A percentile compares a stretch with the other conserved stretches of the same genome.
Conservation (phyloP, 2,113 vertebrate species). For the Herpailurus yagouaroundi region DNA sequence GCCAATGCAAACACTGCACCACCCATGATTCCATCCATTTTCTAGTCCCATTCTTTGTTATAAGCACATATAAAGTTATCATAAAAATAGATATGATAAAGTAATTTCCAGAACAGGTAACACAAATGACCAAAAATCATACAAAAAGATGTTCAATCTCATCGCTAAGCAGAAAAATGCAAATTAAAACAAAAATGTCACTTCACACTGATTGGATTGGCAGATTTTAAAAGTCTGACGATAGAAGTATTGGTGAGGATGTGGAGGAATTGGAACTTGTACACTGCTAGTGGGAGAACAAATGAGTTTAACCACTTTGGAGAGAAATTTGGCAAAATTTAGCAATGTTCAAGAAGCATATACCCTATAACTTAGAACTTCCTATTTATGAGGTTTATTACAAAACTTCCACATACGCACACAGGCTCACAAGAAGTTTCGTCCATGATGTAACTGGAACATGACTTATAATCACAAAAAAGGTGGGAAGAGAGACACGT, state of each 20-base stretch:
- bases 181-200: conserved; percentile 68
- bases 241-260: conserved; percentile 51
- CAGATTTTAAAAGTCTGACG: conserved; percentile 63
- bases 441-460: not conserved
- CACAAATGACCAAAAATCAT: conserved; percentile 41
- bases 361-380: conserved; percentile 6
- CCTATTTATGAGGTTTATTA: not conserved
- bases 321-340: conserved; percentile 23
- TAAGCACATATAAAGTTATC: not conserved
- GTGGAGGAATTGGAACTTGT: not conserved
- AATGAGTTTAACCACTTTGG: conserved; percentile 31
- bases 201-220: conserved; percentile 60
- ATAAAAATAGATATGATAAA: conserved; percentile 21
- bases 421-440: not conserved
- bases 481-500: not conserved
- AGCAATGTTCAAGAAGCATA: not conserved
- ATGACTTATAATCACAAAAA: not conserved
- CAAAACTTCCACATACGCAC: not conserved
- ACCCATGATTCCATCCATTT: not conserved
- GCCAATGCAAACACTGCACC: not conserved
- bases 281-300: conserved; percentile 1
- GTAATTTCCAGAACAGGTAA: conserved; percentile 47
- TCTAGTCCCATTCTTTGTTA: not conserved
- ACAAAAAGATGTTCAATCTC: conserved; percentile 42
- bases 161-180: conserved; percentile 51